phyloP scores from a whole-genome alignment of 2,888 invertebrate species.

The Micropterix aruncella region DNA sequence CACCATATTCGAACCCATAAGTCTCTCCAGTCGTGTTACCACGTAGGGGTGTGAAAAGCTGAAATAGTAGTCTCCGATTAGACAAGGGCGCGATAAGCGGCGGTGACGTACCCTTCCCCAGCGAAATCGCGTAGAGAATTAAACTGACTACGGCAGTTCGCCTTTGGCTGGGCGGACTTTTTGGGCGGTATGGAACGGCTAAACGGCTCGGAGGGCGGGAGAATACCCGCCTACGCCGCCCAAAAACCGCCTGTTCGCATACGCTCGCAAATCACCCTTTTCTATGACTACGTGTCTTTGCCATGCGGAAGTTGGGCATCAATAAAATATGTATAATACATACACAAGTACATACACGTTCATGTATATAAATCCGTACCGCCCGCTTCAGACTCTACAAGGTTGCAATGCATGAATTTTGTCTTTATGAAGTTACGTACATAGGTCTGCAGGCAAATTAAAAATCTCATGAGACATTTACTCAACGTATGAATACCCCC shows the following conservation, averaged over 20 bases:
- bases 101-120: neutral
- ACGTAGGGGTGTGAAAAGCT: conserved; percentile 52
- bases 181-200: too few species aligned
- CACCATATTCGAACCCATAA: conserved; percentile 56
- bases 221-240: neutral
- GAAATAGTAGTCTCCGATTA: too few species aligned
- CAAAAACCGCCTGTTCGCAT: neutral
- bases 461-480: too few species aligned
- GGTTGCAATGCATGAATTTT: too few species aligned
- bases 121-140: neutral
- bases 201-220: too few species aligned
- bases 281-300: neutral
- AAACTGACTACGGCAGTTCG: neutral
- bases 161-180: neutral
- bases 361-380: too few species aligned
- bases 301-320: neutral
- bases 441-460: too few species aligned
- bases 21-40: conserved; percentile 48
- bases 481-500: too few species aligned
- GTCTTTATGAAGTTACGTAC: too few species aligned
- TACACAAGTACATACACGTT: too few species aligned
- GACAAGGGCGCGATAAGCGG: neutral
- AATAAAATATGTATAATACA: too few species aligned
- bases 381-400: too few species aligned
- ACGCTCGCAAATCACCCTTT: neutral